Base-by-base conservation (phyloP, 35 echinoderm and acorn worm species). In the Acanthaster planci region DNA sequence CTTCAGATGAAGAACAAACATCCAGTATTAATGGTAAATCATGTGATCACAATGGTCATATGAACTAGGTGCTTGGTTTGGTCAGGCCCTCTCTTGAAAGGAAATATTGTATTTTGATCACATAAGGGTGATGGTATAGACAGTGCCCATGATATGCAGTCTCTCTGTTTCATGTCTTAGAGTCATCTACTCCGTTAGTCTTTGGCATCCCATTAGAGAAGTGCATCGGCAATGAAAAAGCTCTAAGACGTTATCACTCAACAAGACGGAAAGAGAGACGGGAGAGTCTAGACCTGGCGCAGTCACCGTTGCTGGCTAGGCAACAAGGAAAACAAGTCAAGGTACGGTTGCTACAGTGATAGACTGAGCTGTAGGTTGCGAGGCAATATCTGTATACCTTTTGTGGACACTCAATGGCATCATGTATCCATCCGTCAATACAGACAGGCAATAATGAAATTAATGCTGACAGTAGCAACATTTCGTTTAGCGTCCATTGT, bases 141-240 rank as follows among this genome's bases (percentile, higher is more conserved):
- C 32, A 68, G n/a, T 7, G 4, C 60, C 8, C 32, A 27, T 68
- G 17, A 68, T 27, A 57, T 68, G n/a, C n/a, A 68, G n/a, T 68
- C 60, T 68, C 32, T 35, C 32, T 68, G 60, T 68, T 79, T 83
- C 12, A 4, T 55, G 32, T 52, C 77, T 16, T 52, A 87, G 85
- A 87, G 37, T 77, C 68, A 27, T 40, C 67, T 55, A 87, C 18
- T 37, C 51, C 67, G 21, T 53, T 87, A 57, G 85, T 87, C n/a
- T 87, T 87, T 87, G 85, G 85, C 47, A 87, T 87, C 44, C 85
- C 85, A 17, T 57, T 87, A 22, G 67, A 76, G 52, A 87, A 78
- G 37, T 87, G 85, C 35, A 87, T 87, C 51, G 37, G 51, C 29
- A 87, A 87, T n/a, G 85, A 87, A 31, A 27, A 40, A 6, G 85